Conservation (phyloP, 2,113 vertebrate genomes). For the Plestiodon gilberti region DNA sequence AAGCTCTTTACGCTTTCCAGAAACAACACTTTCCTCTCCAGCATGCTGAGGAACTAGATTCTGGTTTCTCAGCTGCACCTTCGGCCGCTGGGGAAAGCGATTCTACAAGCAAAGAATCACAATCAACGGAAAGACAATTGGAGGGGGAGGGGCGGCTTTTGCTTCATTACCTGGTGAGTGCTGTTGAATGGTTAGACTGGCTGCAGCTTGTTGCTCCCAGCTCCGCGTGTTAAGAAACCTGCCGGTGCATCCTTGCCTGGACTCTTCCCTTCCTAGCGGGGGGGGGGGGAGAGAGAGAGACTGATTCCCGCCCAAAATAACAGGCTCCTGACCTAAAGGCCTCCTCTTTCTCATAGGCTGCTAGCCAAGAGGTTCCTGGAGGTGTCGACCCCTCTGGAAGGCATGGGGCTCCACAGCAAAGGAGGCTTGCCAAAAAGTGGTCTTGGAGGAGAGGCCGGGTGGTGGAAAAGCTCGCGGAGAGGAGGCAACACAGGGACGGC, state of each 20-base stretch:
- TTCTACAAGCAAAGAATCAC: background rate
- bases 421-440: constrained; percentile 61
- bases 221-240: constrained; percentile 64
- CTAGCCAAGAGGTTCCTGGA: constrained; percentile 33
- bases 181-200: constrained; percentile 71
- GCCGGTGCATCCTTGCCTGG: constrained; percentile 40
- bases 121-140: background rate
- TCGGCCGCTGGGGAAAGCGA: accelerated
- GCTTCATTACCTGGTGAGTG: constrained; percentile 80
- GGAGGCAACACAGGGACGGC: background rate
- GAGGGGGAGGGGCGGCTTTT: background rate
- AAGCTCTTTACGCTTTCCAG: too few relatives aligned
- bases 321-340: constrained; percentile 49
- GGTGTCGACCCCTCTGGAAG: constrained; percentile 24
- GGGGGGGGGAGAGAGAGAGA: constrained; percentile 60
- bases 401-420: background rate
- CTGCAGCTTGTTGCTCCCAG: constrained; percentile 75
- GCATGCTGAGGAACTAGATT: background rate
- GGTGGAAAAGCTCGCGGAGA: background rate
- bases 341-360: constrained; percentile 32
- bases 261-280: constrained; percentile 70
- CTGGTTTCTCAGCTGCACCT: background rate
- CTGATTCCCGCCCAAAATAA: constrained; percentile 84
- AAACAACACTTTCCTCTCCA: background rate
- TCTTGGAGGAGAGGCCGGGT: accelerated